Percentiles rank a stretch among this genome's conserved stretches.
These are phyloP conservation scores for Melanerpes aurifrons DNA, from an alignment of 2,113 vertebrate species.

Conservation along the genomic window DNA sequence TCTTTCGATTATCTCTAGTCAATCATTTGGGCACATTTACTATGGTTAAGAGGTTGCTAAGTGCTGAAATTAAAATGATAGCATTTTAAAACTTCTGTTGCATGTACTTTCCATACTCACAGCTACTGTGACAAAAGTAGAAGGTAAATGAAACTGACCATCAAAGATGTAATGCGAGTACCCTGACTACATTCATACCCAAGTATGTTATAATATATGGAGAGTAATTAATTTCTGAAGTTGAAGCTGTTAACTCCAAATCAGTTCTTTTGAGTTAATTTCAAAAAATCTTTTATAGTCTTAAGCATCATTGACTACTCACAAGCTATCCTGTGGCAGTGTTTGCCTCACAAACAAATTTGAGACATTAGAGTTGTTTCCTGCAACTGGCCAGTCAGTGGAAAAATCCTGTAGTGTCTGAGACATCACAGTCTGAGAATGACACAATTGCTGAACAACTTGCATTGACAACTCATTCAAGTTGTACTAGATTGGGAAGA, in stretches of 20 bases:
- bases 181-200: neutral
- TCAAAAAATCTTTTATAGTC: neutral
- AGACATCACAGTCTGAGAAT: neutral
- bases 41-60: neutral
- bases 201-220: neutral
- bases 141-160: neutral
- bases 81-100: neutral
- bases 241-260: neutral
- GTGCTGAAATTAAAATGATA: neutral
- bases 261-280: neutral
- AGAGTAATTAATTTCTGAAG: neutral
- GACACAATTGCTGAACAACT: neutral
- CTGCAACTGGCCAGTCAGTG: neutral
- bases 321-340: rapidly evolving
- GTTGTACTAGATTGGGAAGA: neutral
- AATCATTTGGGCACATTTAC: neutral
- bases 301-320: neutral
- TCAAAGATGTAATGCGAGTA: neutral
- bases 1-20: neutral
- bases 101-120: neutral
- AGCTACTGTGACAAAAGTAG: neutral
- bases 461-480: neutral
- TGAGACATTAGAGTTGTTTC: neutral
- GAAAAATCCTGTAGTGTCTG: neutral
- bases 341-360: neutral